Conservation (phyloP, 2,113 vertebrate species). For the Urocolius indicus region DNA sequence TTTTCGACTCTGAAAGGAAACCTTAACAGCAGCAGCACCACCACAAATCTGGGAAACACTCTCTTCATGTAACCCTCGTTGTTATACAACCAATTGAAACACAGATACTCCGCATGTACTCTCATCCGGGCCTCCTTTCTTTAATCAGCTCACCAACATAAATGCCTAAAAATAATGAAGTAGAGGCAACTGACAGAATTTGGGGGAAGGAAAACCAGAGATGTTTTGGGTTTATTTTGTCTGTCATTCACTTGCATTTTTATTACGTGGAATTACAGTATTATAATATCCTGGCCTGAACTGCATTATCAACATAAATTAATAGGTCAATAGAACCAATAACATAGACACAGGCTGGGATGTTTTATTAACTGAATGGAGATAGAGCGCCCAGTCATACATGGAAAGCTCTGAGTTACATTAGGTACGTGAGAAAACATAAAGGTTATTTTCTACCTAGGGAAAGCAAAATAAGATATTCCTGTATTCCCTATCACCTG, state of each 20-base stretch:
- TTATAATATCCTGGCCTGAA: not conserved
- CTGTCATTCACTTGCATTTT: not conserved
- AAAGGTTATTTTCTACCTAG: not conserved
- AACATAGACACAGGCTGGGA: not conserved
- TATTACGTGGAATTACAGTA: not conserved
- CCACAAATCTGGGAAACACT: not conserved
- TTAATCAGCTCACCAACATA: not conserved
- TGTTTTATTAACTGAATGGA: not conserved
- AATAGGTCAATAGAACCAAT: not conserved
- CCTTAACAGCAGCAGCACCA: not conserved
- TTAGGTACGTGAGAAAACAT: not conserved
- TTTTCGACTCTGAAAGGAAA: not conserved
- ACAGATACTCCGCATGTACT: not conserved
- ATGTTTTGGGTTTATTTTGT: not conserved
- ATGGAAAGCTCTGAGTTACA: not conserved
- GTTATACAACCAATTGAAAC: not conserved
- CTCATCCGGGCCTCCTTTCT: not conserved
- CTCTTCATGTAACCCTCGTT: not conserved
- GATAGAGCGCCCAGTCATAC: not conserved
- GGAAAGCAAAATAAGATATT: not conserved
- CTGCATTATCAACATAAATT: not conserved
- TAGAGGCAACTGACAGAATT: not conserved
- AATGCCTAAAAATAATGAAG: not conserved
- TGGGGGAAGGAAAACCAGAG: not conserved
- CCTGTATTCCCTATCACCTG: not conserved